Evolutionary conservation across 2,888 invertebrate genomes (phyloP).

Genomic region (Trissolcus brochymenae): DNA sequence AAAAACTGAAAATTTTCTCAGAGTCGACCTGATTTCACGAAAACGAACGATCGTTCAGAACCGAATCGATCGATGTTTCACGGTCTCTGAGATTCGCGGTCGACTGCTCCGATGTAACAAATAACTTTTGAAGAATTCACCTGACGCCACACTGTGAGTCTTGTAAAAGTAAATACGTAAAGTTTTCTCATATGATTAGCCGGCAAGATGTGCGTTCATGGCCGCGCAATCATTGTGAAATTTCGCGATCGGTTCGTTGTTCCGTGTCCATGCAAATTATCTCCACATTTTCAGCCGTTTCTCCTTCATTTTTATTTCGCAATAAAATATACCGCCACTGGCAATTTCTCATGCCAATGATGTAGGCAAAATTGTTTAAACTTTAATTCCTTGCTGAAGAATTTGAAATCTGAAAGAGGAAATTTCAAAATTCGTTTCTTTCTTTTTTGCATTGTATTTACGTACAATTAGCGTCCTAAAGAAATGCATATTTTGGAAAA

Average conservation of each 20-base stretch:
- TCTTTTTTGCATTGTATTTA: too few species aligned
- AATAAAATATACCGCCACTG: slow-evolving; percentile 18
- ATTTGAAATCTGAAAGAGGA: too few species aligned
- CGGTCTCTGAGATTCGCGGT: slow-evolving; percentile 46
- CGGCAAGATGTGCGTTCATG: slow-evolving; percentile 27
- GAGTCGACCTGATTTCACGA: slow-evolving; percentile 42
- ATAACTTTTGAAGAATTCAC: slow-evolving; percentile 44
- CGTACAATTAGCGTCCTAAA: neutral
- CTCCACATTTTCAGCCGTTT: slow-evolving; percentile 21
- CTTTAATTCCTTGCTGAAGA: neutral
- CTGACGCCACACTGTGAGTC: slow-evolving; percentile 13
- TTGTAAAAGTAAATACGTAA: neutral
- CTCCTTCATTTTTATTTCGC: slow-evolving; percentile 32
- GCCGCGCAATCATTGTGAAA: slow-evolving; percentile 45
- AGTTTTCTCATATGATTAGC: slow-evolving; percentile 22
- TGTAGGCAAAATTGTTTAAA: neutral
- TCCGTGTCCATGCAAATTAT: slow-evolving; percentile 45
- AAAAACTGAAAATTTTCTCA: slow-evolving; percentile 29
- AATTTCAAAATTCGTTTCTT: neutral
- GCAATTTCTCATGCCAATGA: neutral
- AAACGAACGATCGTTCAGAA: slow-evolving; percentile 34
- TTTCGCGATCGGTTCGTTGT: slow-evolving; percentile 49
- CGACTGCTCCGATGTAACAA: slow-evolving; percentile 29
- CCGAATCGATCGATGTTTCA: slow-evolving; percentile 36
- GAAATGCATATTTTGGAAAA: slow-evolving; percentile 2